Evolutionary conservation across 2,113 vertebrate species (phyloP).

Genomic region (Sebastes fasciatus): DNA sequence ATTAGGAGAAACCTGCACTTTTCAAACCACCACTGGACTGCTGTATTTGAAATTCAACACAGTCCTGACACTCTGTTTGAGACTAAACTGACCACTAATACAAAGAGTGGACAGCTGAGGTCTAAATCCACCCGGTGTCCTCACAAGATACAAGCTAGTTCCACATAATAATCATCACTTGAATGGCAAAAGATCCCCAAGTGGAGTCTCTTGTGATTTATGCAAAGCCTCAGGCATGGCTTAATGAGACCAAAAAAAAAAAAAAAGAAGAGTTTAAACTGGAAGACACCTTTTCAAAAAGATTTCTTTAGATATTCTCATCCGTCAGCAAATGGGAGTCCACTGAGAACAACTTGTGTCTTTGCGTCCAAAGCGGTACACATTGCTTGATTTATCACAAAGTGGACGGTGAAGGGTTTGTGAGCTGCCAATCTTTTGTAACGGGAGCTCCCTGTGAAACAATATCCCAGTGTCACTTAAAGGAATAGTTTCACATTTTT

Average conservation of each 20-base stretch:
- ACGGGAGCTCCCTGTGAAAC: slow-evolving; percentile 31
- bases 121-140: slow-evolving; percentile 18
- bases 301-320: slow-evolving; percentile 47
- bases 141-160: slow-evolving; percentile 7
- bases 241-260: slow-evolving; percentile 41
- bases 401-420: slow-evolving; percentile 46
- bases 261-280: slow-evolving; percentile 27
- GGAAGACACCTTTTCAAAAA: slow-evolving; percentile 45
- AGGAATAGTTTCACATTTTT: slow-evolving; percentile 3
- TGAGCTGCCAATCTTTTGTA: slow-evolving; percentile 26
- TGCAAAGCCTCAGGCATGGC: slow-evolving; percentile 30
- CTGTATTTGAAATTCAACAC: slow-evolving; percentile 34
- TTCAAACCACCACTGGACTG: slow-evolving; percentile 35
- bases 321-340: slow-evolving; percentile 47
- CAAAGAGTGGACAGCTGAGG: slow-evolving; percentile 4
- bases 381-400: slow-evolving; percentile 40
- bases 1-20: slow-evolving; percentile 36
- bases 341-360: slow-evolving; percentile 43
- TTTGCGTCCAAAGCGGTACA: slow-evolving; percentile 40
- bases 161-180: slow-evolving; percentile 34
- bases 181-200: slow-evolving; percentile 14
- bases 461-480: slow-evolving; percentile 8
- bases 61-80: slow-evolving; percentile 7
- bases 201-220: slow-evolving; percentile 37
- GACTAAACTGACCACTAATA: slow-evolving; percentile 25